phyloP scores from a whole-genome alignment of 1,140 invertebrate species.

The Heliconius himera region DNA sequence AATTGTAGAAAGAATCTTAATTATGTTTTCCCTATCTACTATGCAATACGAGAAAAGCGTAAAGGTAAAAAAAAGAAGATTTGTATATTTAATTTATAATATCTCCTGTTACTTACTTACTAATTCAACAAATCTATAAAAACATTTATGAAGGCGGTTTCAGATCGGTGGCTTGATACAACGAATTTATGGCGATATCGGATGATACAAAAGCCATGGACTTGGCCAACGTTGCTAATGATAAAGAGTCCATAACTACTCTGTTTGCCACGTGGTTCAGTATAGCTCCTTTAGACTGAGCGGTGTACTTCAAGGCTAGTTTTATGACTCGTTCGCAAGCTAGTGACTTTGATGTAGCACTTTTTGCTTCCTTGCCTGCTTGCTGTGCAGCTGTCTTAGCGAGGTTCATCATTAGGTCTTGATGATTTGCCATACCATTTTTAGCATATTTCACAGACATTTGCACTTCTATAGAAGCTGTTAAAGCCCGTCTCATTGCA shows the following conservation, averaged over 20 bases:
- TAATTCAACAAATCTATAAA: neutral
- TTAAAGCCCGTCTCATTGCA: constrained; percentile 69
- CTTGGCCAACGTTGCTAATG: constrained; percentile 70
- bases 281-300: constrained; percentile 70
- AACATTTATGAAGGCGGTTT: constrained; percentile 62
- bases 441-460: constrained; percentile 75
- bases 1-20: too few species aligned
- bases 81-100: neutral
- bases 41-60: too few species aligned
- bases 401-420: constrained; percentile 77
- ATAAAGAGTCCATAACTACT: constrained; percentile 74
- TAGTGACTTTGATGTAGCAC: constrained; percentile 68
- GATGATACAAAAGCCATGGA: constrained; percentile 77
- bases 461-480: constrained; percentile 73
- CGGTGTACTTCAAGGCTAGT: constrained; percentile 72
- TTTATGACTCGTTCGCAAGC: constrained; percentile 72
- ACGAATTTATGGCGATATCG: constrained; percentile 75
- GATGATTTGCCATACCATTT: constrained; percentile 74
- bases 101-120: neutral
- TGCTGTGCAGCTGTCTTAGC: constrained; percentile 75
- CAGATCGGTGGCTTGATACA: constrained; percentile 74
- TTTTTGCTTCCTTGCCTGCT: constrained; percentile 75
- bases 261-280: constrained; percentile 74
- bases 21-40: too few species aligned
- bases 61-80: neutral